Evolutionary conservation across 2,888 invertebrate genomes (phyloP), one percentile per base, ranked within the genome.

Genomic region (Drosophila subquinaria): DNA sequence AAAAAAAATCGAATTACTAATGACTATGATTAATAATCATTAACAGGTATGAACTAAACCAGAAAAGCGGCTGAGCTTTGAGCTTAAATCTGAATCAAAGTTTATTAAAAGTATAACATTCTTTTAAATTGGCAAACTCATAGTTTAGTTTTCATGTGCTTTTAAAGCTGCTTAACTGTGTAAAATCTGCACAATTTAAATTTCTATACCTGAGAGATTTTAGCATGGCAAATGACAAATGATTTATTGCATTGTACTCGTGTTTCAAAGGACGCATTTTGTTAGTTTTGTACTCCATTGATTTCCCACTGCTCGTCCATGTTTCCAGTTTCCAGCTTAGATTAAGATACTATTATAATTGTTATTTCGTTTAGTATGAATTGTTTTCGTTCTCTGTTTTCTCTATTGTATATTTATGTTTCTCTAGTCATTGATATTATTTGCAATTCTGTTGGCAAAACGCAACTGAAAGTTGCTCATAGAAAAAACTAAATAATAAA

Each of bases 401-500:
- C 53, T 27, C 17, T 35, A 13, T 50, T 8, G 8, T 8, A 11
- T n/a, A 53, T 60, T 67, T 61, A 53, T 47, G 62, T 43, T 62
- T 65, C 33, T 56, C 43, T 48, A 60, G 48, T 48, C 36, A 27
- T 59, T 59, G 53, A 35, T 66, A 66, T 77, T 45, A 63, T 76
- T 76, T 77, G 76, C 76, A 76, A 76, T 73, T 76, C 65, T 30
- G 73, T 76, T 77, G 48, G 53, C 53, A 69, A 63, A 40, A 40
- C n/a, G 56, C 73, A 77, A 69, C 77, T 76, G 1, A 63, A 76
- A 76, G 76, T 76, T 77, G 77, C 56, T 36, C 38, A 56, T 45
- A 60, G 30, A 47, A 36, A 63, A 57, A 33, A 5, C 15, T 10
- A 51, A 43, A 43, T 11, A 57, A 43, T 20, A 50, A 23, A 50